These are phyloP conservation scores for Corythornis cristatus DNA, from an alignment of 2,113 vertebrate genomes.

Conservation along the genomic window DNA sequence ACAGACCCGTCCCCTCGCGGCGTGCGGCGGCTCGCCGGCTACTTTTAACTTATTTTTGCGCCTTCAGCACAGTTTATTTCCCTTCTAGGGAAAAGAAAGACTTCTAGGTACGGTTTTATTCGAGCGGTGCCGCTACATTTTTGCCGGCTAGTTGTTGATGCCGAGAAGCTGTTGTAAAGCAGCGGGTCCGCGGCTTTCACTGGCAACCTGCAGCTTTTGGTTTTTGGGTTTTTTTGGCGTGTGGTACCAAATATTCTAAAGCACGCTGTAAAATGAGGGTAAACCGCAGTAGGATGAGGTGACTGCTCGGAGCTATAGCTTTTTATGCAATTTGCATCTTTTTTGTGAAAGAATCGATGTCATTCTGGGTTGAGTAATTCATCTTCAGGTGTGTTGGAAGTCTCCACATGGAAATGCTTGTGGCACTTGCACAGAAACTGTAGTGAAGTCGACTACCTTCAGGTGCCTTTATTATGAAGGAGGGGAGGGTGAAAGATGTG, in stretches of 20 bases:
- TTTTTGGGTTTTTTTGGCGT: too few species aligned
- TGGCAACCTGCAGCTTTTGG: too few species aligned
- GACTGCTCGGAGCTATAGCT: accelerated
- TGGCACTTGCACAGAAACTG: background rate
- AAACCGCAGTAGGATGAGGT: background rate
- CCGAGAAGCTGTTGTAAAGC: background rate
- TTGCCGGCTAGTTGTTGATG: background rate
- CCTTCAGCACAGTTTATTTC: accelerated
- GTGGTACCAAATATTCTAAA: background rate
- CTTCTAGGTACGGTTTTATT: accelerated
- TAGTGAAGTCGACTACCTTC: background rate
- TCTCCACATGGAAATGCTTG: background rate
- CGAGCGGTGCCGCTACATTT: background rate
- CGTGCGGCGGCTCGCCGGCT: background rate
- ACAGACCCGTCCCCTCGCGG: background rate
- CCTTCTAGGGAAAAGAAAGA: background rate
- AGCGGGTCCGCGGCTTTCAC: background rate
- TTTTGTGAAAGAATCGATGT: background rate
- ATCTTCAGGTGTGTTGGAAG: background rate
- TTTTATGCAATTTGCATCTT: accelerated
- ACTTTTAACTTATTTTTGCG: accelerated
- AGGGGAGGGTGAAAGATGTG: background rate
- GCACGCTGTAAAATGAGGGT: accelerated
- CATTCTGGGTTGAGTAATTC: background rate
- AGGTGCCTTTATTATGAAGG: background rate